Evolutionary conservation across 1,140 invertebrate genomes (phyloP).

Genomic region (Magallana gigas): DNA sequence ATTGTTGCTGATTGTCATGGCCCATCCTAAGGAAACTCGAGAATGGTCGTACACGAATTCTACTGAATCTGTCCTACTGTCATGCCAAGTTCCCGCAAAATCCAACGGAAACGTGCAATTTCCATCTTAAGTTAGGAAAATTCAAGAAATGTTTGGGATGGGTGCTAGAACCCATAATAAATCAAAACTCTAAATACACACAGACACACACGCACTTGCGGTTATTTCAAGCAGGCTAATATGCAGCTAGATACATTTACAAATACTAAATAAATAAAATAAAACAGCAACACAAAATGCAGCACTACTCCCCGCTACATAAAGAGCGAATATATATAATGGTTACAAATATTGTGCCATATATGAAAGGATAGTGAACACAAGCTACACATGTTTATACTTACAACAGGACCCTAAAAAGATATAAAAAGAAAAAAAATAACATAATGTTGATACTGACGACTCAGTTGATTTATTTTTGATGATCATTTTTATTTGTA

Average conservation of each 20-base stretch:
- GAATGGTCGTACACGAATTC: slow-evolving; percentile 28
- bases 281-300: background rate
- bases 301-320: background rate
- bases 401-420: slow-evolving; percentile 22
- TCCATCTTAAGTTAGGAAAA: slow-evolving; percentile 45
- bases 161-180: background rate
- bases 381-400: background rate
- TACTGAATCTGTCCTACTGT: slow-evolving; percentile 45
- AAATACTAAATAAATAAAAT: background rate
- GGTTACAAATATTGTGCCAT: background rate
- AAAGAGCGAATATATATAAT: background rate
- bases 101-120: slow-evolving; percentile 49
- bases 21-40: slow-evolving; percentile 46
- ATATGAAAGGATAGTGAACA: background rate
- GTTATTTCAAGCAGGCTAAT: background rate
- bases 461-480: too few species aligned
- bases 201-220: background rate
- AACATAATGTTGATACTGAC: background rate
- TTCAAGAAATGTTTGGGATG: background rate
- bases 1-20: slow-evolving; percentile 9
- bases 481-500: too few species aligned
- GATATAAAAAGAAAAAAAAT: background rate
- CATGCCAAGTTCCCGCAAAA: slow-evolving; percentile 50
- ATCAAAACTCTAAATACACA: background rate
- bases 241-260: background rate